Evolutionary conservation across 1,140 invertebrate species (phyloP).

Genomic region (Calephelis virginiensis): DNA sequence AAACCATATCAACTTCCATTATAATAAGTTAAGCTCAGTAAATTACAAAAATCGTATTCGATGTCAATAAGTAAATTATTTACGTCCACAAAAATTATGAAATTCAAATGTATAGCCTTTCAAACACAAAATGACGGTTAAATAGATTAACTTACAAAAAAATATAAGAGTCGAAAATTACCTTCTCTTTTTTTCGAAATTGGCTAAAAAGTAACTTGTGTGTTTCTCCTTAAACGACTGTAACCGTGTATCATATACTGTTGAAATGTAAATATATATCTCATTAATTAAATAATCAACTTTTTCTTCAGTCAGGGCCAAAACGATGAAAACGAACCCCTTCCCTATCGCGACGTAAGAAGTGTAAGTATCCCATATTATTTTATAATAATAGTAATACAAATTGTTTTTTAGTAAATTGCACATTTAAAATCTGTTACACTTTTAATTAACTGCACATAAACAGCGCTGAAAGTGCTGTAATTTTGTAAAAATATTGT

Average conservation of each 20-base stretch:
- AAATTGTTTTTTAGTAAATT: neutral
- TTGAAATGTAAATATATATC: neutral
- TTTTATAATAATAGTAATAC: neutral
- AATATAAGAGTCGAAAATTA: no score
- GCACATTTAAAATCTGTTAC: slow-evolving; percentile 14
- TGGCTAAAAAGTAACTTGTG: no score
- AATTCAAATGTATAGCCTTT: no score
- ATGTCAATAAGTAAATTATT: no score
- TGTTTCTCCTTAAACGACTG: no score
- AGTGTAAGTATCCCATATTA: slow-evolving; percentile 85
- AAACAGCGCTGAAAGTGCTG: slow-evolving; percentile 1
- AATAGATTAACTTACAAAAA: no score
- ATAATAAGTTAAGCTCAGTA: no score
- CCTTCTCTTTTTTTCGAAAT: no score
- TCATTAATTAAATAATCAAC: neutral
- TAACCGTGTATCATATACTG: slow-evolving; percentile 7
- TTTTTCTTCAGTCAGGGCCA: slow-evolving; percentile 86
- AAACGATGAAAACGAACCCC: slow-evolving; percentile 92
- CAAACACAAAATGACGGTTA: no score
- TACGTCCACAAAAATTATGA: no score
- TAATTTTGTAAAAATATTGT: neutral
- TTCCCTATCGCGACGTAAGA: slow-evolving; percentile 85
- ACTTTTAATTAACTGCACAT: slow-evolving; percentile 6
- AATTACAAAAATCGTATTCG: no score
- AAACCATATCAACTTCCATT: no score